These are phyloP conservation scores for Intellagama lesueurii DNA, from an alignment of 2,797 vertebrate genomes.

Conservation along the genomic window DNA sequence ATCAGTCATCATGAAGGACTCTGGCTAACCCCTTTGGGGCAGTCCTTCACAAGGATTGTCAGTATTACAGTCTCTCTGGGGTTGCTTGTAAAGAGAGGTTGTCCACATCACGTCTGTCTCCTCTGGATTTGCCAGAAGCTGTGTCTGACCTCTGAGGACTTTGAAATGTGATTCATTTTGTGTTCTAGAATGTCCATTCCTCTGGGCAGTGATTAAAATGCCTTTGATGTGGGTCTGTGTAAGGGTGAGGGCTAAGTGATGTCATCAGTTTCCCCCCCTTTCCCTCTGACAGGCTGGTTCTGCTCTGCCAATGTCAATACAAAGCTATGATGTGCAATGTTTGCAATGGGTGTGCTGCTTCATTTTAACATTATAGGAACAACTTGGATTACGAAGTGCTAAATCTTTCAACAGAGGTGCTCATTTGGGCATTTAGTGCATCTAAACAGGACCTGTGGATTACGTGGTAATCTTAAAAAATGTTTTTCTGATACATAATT, in stretches of 20 bases:
- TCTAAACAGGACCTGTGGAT: not conserved
- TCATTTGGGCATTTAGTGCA: not conserved
- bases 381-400: not conserved
- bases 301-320: constrained; percentile 68
- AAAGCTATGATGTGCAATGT: constrained; percentile 45
- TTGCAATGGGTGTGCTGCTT: constrained; percentile 8
- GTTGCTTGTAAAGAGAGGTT: constrained; percentile 47
- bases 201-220: constrained; percentile 60
- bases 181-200: constrained; percentile 63
- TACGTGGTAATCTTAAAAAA: not conserved
- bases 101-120: constrained; percentile 55
- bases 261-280: constrained; percentile 56
- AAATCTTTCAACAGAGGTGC: constrained; percentile 32
- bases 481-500: not conserved
- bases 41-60: constrained; percentile 30
- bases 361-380: constrained; percentile 53
- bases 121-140: constrained; percentile 60
- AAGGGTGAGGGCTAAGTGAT: constrained; percentile 67
- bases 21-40: constrained; percentile 33
- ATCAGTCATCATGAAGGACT: not conserved
- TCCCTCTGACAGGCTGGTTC: not conserved
- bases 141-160: constrained; percentile 56
- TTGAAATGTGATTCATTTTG: constrained; percentile 67
- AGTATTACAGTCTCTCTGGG: constrained; percentile 41
- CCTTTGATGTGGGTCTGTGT: constrained; percentile 66